Percentiles rank a stretch among this genome's conserved stretches.
phyloP scores from a whole-genome alignment of 2,113 vertebrate genomes.

The Ranitomeya imitator region DNA sequence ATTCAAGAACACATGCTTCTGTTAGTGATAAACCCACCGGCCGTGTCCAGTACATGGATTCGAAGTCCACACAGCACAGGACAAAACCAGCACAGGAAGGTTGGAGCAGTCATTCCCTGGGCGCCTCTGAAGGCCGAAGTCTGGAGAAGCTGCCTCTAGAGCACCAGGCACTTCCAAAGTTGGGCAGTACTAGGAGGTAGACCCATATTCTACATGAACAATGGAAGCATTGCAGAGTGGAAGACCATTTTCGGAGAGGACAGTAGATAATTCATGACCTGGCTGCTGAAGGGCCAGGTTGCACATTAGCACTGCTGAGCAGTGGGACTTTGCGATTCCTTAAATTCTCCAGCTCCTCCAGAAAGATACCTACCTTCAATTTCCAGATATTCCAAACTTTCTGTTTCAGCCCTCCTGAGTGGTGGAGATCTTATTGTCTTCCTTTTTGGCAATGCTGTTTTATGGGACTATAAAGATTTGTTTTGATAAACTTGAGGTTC shows the following conservation, averaged over 20 bases:
- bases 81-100: not conserved
- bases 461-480: not conserved
- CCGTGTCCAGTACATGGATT: not conserved
- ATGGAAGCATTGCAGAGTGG: not conserved
- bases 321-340: not conserved
- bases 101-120: not conserved
- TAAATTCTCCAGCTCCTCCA: not conserved
- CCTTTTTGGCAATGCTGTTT: not conserved
- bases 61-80: constrained; percentile 8
- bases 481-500: not conserved
- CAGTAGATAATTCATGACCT: not conserved
- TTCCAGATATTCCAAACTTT: not conserved
- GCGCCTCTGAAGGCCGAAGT: not conserved
- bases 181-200: too few species aligned
- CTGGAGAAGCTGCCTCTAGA: not conserved
- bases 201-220: not conserved
- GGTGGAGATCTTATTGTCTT: not conserved
- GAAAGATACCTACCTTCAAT: not conserved
- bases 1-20: not conserved
- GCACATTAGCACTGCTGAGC: not conserved
- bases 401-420: not conserved
- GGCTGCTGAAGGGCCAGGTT: not conserved
- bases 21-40: constrained; percentile 45
- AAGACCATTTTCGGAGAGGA: not conserved
- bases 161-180: not conserved